Base-by-base conservation (phyloP, 1,140 invertebrate species). In the Nasonia giraulti region DNA sequence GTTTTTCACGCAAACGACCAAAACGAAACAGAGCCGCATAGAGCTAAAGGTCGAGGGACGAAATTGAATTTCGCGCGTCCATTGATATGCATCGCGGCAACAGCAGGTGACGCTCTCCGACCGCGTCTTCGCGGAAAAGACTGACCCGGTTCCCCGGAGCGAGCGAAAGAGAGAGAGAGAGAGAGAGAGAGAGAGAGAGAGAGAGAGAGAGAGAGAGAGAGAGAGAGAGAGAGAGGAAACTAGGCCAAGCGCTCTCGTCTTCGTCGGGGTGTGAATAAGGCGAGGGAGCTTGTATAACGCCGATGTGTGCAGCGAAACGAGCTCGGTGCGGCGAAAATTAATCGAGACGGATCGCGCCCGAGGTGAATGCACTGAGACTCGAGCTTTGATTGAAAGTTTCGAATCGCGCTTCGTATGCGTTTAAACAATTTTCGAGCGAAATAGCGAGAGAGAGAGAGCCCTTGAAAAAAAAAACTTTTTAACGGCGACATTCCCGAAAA, bases 41-140 rank as follows among this genome's bases (percentile, higher is more conserved):
- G 40, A 44, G 40, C 27, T 27, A 44, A 8, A 37, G 7, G 40
- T 3, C 1, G 40, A 44, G 6, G 55, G 55, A 20, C 55, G 20
- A 62, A 62, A 62, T 62, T 62, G 20, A 62, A 62, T 62, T 62
- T 62, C 5, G 55, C 55, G 7, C 55, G 7, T 62, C 37, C 76
- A 79, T 79, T 62, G 77, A 79, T 79, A 79, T 66, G 55, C 77
- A 66, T 8, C n/a, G 11, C 31, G 27, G 77, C n/a, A 10, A 17
- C 1, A 27, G 12, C 78, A 44, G 68, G 69, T 80, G n/a, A 20
- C 11, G 69, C 37, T 80, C 7, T 40, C 27, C 27, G 78, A 69
- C 66, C 78, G 44, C 23, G 68, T 81, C 80, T 81, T 81, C 31
- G 44, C 47, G 66, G 44, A 50, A 33, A 81, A 50, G 68, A 81